A percentile compares a stretch with the other conserved stretches of the same genome.
Evolutionary conservation across 2,888 invertebrate species (phyloP).

Genomic region (Nebria salina): DNA sequence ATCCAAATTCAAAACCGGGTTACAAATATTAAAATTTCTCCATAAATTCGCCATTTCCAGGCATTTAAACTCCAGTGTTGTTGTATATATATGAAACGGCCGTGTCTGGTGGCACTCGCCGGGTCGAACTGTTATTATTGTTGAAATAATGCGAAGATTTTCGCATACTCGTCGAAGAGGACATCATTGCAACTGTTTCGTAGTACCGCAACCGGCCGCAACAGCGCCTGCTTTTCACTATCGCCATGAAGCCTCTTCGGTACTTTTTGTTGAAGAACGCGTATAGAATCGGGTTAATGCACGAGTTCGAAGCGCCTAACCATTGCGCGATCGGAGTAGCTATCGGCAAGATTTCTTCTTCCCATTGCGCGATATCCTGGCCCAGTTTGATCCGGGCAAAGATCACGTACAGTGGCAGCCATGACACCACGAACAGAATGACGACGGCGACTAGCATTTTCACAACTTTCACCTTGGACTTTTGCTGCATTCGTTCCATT

Average conservation of each 20-base stretch:
- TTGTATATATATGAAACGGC: slow-evolving; percentile 70
- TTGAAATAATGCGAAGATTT: slow-evolving; percentile 88
- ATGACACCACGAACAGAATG: slow-evolving; percentile 90
- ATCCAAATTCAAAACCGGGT: neutral
- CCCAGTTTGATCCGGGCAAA: slow-evolving; percentile 88
- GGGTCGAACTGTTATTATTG: slow-evolving; percentile 67
- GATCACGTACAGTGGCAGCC: slow-evolving; percentile 91
- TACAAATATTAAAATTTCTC: neutral
- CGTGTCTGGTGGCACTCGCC: slow-evolving; percentile 60
- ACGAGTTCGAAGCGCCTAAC: slow-evolving; percentile 93
- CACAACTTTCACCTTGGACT: slow-evolving; percentile 93
- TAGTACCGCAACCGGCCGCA: slow-evolving; percentile 87
- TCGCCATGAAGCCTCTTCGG: slow-evolving; percentile 87
- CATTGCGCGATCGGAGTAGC: slow-evolving; percentile 91
- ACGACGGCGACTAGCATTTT: slow-evolving; percentile 95
- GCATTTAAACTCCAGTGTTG: slow-evolving; percentile 76
- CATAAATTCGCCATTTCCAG: slow-evolving; percentile 51
- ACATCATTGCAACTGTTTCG: slow-evolving; percentile 86
- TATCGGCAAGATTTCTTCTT: slow-evolving; percentile 80
- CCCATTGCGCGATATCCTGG: slow-evolving; percentile 78
- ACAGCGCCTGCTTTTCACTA: slow-evolving; percentile 85
- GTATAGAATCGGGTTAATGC: slow-evolving; percentile 94
- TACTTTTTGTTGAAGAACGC: slow-evolving; percentile 96
- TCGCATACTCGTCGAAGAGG: slow-evolving; percentile 84
- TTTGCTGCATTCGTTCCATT: slow-evolving; percentile 92